Conservation (phyloP, 1,140 invertebrate genomes). For the Eubasilissa regina region DNA sequence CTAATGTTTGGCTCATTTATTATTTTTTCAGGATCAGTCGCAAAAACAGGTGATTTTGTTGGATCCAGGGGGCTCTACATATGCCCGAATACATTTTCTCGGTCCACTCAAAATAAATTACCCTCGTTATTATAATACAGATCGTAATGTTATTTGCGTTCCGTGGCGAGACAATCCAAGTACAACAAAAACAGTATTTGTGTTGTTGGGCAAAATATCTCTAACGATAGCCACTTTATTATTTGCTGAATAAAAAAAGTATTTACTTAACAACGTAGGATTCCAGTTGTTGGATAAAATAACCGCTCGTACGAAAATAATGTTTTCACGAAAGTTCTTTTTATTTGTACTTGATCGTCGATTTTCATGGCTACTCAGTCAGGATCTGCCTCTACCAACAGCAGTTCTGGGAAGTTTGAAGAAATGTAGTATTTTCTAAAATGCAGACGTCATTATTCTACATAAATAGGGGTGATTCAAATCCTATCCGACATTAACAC, state of each 20-base stretch:
- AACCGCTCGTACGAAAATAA: no score
- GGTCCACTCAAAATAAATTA: constrained; percentile 18
- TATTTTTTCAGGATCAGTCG: constrained; percentile 17
- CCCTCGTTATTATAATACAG: constrained; percentile 28
- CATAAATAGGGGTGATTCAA: no score
- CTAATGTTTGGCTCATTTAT: neutral
- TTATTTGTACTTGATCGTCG: no score
- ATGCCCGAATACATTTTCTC: constrained; percentile 7
- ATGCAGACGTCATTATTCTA: no score
- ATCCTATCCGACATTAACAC: no score
- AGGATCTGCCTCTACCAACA: no score
- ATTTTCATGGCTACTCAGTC: no score
- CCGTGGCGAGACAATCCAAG: neutral
- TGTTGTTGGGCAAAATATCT: neutral
- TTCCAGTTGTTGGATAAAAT: neutral
- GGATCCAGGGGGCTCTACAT: neutral
- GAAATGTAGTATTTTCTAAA: no score
- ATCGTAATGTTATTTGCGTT: constrained; percentile 4
- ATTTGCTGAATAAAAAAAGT: neutral
- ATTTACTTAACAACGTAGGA: neutral
- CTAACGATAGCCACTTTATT: constrained; percentile 1
- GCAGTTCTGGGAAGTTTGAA: no score
- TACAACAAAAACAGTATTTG: constrained; percentile 6
- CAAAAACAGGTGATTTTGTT: constrained; percentile 20
- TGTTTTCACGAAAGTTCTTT: no score